These are phyloP conservation scores for Phenganax stokvisi DNA, from an alignment of 92 coral and sea anemone species.

Conservation along the genomic window DNA sequence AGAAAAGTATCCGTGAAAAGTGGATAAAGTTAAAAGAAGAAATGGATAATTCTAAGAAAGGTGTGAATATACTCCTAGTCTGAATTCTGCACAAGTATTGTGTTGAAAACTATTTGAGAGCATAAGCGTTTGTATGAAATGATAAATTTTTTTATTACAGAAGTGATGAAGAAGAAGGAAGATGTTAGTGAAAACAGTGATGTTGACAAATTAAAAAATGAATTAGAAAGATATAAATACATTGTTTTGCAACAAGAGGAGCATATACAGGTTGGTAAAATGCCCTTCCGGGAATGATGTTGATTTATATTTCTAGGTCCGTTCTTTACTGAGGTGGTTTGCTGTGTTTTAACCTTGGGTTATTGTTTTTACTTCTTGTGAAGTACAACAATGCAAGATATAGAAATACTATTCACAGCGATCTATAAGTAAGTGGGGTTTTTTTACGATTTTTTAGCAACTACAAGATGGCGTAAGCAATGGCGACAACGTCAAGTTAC, in stretches of 20 bases:
- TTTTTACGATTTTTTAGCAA: not conserved
- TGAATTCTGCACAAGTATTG: too few relatives aligned
- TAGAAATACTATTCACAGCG: not conserved
- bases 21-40: conserved; percentile 75
- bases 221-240: conserved; percentile 78
- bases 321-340: not conserved
- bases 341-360: not conserved
- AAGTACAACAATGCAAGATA: too few relatives aligned
- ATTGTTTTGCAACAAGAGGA: conserved; percentile 87
- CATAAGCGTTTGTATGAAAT: not conserved
- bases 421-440: not conserved
- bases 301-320: not conserved
- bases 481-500: conserved; percentile 42
- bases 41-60: conserved; percentile 73
- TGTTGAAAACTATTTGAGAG: not conserved
- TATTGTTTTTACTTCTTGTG: not conserved
- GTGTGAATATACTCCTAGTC: not conserved
- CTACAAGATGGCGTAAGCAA: conserved; percentile 41
- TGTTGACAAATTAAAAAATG: conserved; percentile 54
- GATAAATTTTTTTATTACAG: not conserved
- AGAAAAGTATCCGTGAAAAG: conserved; percentile 88
- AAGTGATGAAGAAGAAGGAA: not conserved
- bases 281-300: not conserved
- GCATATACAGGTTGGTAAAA: conserved; percentile 62
- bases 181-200: conserved; percentile 41